A percentile compares a stretch with the other conserved stretches of the same genome.
Conservation (phyloP, 2,888 invertebrate species). For the Notodonta dromedarius region DNA sequence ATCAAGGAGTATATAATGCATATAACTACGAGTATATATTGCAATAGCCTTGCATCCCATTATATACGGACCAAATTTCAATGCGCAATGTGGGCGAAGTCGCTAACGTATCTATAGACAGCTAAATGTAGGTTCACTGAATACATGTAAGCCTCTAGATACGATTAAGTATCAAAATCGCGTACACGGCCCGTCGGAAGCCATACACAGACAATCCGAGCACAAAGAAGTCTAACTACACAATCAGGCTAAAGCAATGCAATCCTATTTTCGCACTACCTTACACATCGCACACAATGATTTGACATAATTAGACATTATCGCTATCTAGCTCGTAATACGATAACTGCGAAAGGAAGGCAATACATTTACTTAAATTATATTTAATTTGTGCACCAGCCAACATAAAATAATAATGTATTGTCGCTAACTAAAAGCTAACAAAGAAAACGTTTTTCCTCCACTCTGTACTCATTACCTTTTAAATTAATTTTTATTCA, state of each 20-base stretch:
- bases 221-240: constrained; percentile 43
- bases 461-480: background rate
- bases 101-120: too few relatives aligned
- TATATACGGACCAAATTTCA: too few relatives aligned
- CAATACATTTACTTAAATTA: too few relatives aligned
- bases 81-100: too few relatives aligned
- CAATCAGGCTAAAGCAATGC: constrained; percentile 37
- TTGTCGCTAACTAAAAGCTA: background rate
- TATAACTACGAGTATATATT: too few relatives aligned
- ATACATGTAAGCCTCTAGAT: background rate
- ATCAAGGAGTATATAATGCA: too few relatives aligned
- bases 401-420: too few relatives aligned
- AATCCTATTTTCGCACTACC: constrained; percentile 37
- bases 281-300: background rate
- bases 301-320: too few relatives aligned
- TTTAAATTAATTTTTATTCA: constrained; percentile 7
- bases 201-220: constrained; percentile 28
- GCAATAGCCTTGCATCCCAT: too few relatives aligned
- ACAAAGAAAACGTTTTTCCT: background rate
- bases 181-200: constrained; percentile 24
- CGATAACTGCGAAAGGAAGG: too few relatives aligned
- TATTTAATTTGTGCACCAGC: too few relatives aligned
- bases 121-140: background rate
- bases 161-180: constrained; percentile 25
- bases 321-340: too few relatives aligned